A percentile compares a stretch with the other conserved stretches of the same genome.
phyloP scores from a whole-genome alignment of 2,797 vertebrate genomes.

The Limosa lapponica region DNA sequence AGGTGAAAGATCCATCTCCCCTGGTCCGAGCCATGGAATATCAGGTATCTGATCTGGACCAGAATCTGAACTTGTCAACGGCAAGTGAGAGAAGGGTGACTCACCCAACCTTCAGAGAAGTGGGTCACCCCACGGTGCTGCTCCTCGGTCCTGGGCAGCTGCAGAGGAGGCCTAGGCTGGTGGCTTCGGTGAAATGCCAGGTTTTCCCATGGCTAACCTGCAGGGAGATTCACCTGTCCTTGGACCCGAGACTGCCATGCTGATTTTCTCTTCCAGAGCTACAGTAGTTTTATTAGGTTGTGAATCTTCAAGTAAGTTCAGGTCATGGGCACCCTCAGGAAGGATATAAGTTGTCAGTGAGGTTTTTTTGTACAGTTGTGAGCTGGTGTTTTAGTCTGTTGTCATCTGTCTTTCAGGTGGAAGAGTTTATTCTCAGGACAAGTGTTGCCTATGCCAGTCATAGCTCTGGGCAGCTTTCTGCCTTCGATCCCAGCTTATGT shows the following conservation, averaged over 20 bases:
- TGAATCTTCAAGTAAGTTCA: background rate
- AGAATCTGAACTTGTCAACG: background rate
- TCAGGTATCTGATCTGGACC: background rate
- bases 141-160: background rate
- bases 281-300: background rate
- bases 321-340: background rate
- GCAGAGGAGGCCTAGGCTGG: background rate
- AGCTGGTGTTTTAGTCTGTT: background rate
- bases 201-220: background rate
- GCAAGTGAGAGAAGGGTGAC: background rate
- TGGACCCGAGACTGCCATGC: rapidly evolving
- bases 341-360: background rate
- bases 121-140: background rate
- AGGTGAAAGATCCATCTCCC: background rate
- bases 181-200: background rate
- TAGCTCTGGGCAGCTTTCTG: background rate
- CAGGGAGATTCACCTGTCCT: background rate
- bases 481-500: background rate
- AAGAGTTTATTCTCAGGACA: background rate
- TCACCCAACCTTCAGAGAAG: background rate
- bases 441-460: rapidly evolving
- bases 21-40: rapidly evolving
- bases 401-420: background rate
- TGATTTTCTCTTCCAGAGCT: background rate
- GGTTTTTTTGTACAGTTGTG: background rate